Evolutionary conservation across 2,888 invertebrate species (phyloP), one percentile per base, ranked within the genome.

Genomic region (Drosophila villosipedis): DNA sequence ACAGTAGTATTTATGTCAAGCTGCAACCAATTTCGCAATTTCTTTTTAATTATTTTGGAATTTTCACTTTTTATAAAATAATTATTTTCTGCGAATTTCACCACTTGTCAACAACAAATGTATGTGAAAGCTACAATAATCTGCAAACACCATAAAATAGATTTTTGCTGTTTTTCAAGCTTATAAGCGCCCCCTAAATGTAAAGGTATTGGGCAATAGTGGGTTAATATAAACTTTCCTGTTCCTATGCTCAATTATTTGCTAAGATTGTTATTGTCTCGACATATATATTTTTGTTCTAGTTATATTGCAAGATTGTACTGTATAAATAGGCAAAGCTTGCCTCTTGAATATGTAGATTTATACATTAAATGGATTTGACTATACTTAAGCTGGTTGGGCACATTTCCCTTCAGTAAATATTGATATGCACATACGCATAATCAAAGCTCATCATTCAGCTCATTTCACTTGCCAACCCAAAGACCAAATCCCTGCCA

Each of bases 361-460:
- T 16, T 16, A 16, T 25, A 25, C 9, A 25, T 16, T 9, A 22
- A 16, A 47, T 25, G 14, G 28, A 25, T 25, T 47, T 25, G 16
- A 9, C 4, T 9, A 47, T 16, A 47, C 22, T 47, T 22, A 7
- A 22, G 1, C 47, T 16, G 22, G 47, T 7, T 47, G 4, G 47
- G 4, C 16, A 47, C 9, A 47, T 16, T 4, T 47, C 14, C 22
- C 2, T 12, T 47, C 37, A 33, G 37, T 28, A 49, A 67, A 28
- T 19, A 54, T 47, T 25, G 35, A 22, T 53, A 53, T 31, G 53
- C 31, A 25, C 31, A 14, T n/a, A 31, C 39, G 47, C 30, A 68
- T 54, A 52, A 30, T 22, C 25, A 37, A 58, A 35, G 43, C 47
- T 35, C 43, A 39, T 41, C 80, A 63, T 67, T 19, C 30, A 61